Base-by-base conservation (phyloP, 2,113 vertebrate species). In the Percopsis transmontana region DNA sequence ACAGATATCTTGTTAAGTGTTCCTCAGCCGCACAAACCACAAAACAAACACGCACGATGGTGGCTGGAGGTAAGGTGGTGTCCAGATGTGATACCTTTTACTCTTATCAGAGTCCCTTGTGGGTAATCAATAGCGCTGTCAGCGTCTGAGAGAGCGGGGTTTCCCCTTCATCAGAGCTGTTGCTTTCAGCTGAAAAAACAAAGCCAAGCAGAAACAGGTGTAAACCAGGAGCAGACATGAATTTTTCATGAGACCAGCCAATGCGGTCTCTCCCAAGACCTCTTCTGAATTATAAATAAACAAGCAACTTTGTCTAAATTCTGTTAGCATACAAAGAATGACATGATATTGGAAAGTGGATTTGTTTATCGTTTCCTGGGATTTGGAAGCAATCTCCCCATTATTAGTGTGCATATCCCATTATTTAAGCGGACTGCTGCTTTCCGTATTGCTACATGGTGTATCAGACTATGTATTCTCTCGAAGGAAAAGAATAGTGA, bases 201-300 rank as follows among this genome's bases (percentile, higher is more conserved):
- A 52, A 64, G 12, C 58, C 15, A 24, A 64, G 54, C 51, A 77
- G 8, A 74, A 74, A 74, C 48, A 66, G 68, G 54, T 71, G 62
- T 67, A 64, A 76, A 59, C 50, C 57, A 58, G 12, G 47, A 72
- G 51, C 12, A 23, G 14, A 42, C 14, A 72, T 85, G 47, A 64
- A 77, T 87, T 77, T 71, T 48, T 66, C 40, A 70, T 63, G 44
- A 71, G 16, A 56, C 24, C 71, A 48, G 19, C 27, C 27, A 33
- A 42, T 21, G 10, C 45, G 24, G 50, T n/a, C 44, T 72, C 47
- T 68, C 40, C 21, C 57, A 62, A 61, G 41, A 62, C 57, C 50
- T 39, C 13, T 33, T 68, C 52, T 66, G 68, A 56, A 74, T 83
- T 67, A 77, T 62, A 70, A 80, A 79, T 72, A 74, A 16, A 59